Conservation (phyloP, 2,113 vertebrate species). For the Phalacrocorax carbo region DNA sequence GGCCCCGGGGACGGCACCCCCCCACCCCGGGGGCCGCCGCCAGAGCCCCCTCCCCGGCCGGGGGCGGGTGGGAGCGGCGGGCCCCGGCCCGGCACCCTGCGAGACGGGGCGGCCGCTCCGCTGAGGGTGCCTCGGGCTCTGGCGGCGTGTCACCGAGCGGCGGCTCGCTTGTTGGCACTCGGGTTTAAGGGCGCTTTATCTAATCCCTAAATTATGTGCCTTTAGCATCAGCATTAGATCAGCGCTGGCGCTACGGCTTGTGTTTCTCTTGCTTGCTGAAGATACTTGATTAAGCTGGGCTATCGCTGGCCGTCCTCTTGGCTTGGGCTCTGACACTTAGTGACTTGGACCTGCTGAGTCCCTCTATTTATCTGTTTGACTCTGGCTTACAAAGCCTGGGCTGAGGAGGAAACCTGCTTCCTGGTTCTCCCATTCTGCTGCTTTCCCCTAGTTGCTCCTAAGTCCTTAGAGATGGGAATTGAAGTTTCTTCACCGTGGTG, state of each 20-base stretch:
- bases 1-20: too few relatives aligned
- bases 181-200: not conserved
- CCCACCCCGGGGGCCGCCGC: not conserved
- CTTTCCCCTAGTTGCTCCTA: not conserved
- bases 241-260: constrained; percentile 21
- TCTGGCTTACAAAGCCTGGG: not conserved
- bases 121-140: not conserved
- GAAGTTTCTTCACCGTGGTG: constrained; percentile 4
- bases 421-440: not conserved
- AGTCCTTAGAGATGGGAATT: not conserved
- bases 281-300: constrained; percentile 3
- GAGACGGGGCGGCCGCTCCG: not conserved
- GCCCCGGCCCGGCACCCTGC: not conserved
- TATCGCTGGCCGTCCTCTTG: not conserved
- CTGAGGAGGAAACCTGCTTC: not conserved
- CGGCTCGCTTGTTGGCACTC: not conserved
- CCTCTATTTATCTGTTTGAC: not conserved
- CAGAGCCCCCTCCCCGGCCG: not conserved
- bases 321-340: not conserved
- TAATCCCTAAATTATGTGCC: constrained; percentile 22
- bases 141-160: not conserved
- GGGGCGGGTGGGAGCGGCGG: not conserved
- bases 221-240: constrained; percentile 22
- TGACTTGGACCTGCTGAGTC: not conserved
- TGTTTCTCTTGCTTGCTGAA: constrained; percentile 19